Conservation (phyloP, 2,888 invertebrate genomes). For the Acronicta psi region DNA sequence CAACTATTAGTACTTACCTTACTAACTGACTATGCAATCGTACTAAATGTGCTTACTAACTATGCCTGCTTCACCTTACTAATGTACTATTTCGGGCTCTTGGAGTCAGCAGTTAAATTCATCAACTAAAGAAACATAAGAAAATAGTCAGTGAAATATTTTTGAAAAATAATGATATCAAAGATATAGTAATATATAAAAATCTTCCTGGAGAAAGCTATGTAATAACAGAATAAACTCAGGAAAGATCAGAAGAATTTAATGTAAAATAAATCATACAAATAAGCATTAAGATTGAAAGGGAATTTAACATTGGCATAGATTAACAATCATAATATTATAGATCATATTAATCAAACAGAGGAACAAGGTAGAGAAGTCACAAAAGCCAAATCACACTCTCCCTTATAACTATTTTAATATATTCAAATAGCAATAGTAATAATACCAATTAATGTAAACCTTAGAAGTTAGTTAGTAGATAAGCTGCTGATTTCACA, state of each 20-base stretch:
- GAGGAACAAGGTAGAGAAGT: constrained; percentile 35
- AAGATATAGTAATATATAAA: too few relatives aligned
- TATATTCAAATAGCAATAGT: neutral
- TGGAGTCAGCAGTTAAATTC: constrained; percentile 70
- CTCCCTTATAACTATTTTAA: constrained; percentile 14
- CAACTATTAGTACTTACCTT: constrained; percentile 58
- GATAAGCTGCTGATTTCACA: constrained; percentile 70
- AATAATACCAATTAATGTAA: constrained; percentile 8
- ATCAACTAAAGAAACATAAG: neutral
- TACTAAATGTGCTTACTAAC: constrained; percentile 62
- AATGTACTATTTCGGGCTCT: constrained; percentile 75
- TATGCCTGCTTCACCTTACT: constrained; percentile 78
- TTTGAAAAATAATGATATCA: too few relatives aligned
- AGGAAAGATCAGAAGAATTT: too few relatives aligned
- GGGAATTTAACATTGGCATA: neutral
- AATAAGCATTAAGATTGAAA: too few relatives aligned
- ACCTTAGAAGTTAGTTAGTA: constrained; percentile 30
- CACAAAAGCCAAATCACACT: constrained; percentile 32
- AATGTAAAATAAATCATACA: too few relatives aligned
- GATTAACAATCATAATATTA: neutral
- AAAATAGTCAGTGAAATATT: too few relatives aligned
- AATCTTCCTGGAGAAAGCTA: too few relatives aligned
- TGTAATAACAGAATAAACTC: too few relatives aligned
- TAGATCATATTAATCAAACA: neutral
- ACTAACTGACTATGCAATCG: constrained; percentile 61